Base-by-base conservation (phyloP, 2,888 invertebrate species). In the Metopia argyrocephala region DNA sequence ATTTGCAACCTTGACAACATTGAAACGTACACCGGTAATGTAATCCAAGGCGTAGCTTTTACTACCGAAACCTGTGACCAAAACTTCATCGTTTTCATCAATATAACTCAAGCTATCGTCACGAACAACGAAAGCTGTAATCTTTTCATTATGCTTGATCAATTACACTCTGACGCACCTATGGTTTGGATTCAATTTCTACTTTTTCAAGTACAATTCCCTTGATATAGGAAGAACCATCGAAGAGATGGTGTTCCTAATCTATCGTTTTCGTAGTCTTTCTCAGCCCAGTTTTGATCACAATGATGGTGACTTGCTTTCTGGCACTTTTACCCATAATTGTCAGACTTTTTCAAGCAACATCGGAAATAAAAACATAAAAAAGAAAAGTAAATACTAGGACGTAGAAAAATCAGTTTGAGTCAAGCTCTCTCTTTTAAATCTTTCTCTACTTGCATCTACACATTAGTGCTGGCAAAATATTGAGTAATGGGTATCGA, bases 41-140 rank as follows among this genome's bases (percentile, higher is more conserved):
- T 99, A 99, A 94, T 99, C 99, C 82, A 99, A 99, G 88, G 99
- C 99, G 91, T 99, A 99, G 92, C 99, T 99, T 91, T 98, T 99
- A 92, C 99, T 96, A 93, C 99, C 99, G 91, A 99, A 99, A 88
- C 99, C 99, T 85, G 99, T 98, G 73, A 99, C 98, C 91, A 99
- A 92, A 83, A 99, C 99, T 93, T 99, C 99, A 87, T 99, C 99
- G 92, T 99, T 99, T 92, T 99, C 99, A 93, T 99, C 99, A 92
- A 99, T 98, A 92, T 96, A 98, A 92, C 99, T 99, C 83, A 99
- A 93, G 91, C 99, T 99, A 95, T 99, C 99, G 90, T 99, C 99
- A 85, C 98, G 95, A 78, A 98, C 98, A 84, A 99, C 99, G 93
- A 99, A 99, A 1, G 99, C 99, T 66, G 99, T 99, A 90, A 99